Percentiles rank a stretch among this genome's conserved stretches.
Evolutionary conservation across 2,888 invertebrate species (phyloP).

Genomic region (Charanyca ferruginea): DNA sequence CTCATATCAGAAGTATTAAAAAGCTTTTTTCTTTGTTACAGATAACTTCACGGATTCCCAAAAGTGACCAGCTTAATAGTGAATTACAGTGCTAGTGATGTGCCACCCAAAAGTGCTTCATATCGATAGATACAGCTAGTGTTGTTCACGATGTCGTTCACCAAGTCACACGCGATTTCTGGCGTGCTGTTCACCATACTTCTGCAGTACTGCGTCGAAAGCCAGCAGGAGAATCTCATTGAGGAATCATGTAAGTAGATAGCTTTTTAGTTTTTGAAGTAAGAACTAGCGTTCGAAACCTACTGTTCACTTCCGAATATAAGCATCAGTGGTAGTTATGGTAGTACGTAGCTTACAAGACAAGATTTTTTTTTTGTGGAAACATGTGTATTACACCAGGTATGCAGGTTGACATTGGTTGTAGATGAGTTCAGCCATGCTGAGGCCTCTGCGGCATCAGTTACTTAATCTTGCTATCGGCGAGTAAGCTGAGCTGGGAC

Average conservation of each 20-base stretch:
- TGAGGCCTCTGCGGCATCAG: too few species aligned
- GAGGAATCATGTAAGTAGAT: slow-evolving; percentile 84
- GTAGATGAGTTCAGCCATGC: too few species aligned
- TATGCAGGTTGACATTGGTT: too few species aligned
- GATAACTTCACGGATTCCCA: slow-evolving; percentile 44
- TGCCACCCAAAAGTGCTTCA: slow-evolving; percentile 63
- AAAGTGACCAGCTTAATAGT: slow-evolving; percentile 28
- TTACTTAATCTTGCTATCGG: too few species aligned
- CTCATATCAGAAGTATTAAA: neutral
- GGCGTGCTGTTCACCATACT: slow-evolving; percentile 77
- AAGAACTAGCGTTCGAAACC: too few species aligned
- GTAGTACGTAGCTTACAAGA: too few species aligned
- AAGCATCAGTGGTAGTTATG: too few species aligned
- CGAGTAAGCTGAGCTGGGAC: too few species aligned
- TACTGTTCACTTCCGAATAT: too few species aligned
- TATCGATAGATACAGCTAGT: slow-evolving; percentile 70
- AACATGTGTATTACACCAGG: too few species aligned
- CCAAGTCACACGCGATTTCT: slow-evolving; percentile 72
- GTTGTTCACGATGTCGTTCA: slow-evolving; percentile 71
- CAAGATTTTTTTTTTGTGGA: too few species aligned
- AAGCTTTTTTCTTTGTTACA: slow-evolving; percentile 60
- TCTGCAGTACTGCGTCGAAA: slow-evolving; percentile 80
- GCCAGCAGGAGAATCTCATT: slow-evolving; percentile 84
- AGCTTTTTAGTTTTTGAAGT: neutral
- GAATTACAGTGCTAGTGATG: slow-evolving; percentile 72